Evolutionary conservation across 2,113 vertebrate species (phyloP), one percentile per base, ranked within the genome.

Genomic region (Cavia porcellus): DNA sequence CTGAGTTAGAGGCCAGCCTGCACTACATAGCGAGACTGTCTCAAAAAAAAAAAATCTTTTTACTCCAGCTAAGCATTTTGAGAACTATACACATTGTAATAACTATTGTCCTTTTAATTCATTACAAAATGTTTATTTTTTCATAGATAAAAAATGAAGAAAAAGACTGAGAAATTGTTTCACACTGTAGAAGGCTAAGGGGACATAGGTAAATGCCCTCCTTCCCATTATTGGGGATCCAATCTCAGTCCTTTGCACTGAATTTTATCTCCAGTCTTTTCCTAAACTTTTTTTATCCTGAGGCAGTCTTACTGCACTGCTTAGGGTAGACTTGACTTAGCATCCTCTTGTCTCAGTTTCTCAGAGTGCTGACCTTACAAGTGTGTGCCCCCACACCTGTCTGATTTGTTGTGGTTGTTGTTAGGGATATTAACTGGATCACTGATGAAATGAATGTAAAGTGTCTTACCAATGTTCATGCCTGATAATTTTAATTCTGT

Each of bases 391-490:
- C 72, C 24, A 45, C n/a, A 25, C 20, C 42, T 45, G 38, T 75
- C 38, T 14, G 17, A 11, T 79, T 79, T 32, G 50, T 52, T 8
- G 55, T 55, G 13, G 89, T 93, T 52, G 1, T 20, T 90, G 61
- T 66, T 66, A 57, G 88, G 77, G 38, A 57, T 75, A 42, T 74
- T 88, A 95, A 13, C 70, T 47, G 25, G 28, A 86, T 14, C 85
- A 66, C 28, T 89, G 64, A 61, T 89, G 47, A 92, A 92, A 86
- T 96, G 47, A 66, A 45, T 75, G 8, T 93, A 38, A 74, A 74
- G 17, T 89, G 20, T 47, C 62, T 3, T 83, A 20, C 55, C 52
- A 50, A 35, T 89, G 61, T 74, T 82, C 61, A 68, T 64, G 77
- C n/a, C 42, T 57, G 38, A 81, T 70, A 84, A 61, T 35, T 6